Evolutionary conservation across 2,888 invertebrate genomes (phyloP), one percentile per base, ranked within the genome.

Genomic region (Idaea dimidiata): DNA sequence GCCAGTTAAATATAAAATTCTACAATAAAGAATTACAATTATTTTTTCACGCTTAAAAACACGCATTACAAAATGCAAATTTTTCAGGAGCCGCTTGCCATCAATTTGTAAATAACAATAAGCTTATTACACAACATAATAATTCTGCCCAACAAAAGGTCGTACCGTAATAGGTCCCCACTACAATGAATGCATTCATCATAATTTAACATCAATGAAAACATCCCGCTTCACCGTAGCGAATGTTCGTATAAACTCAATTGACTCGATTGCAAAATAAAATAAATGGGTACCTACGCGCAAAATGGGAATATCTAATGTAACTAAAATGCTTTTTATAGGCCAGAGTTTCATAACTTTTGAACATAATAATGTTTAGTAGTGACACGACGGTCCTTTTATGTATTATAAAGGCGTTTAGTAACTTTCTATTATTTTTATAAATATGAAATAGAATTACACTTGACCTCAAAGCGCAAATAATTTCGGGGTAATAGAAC

Each of bases 101-200:
- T 69, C 6, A 56, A 56, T 17, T 56, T 66, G 60, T 72, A 72
- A 70, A 73, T 72, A 74, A 78, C 79, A 84, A 85, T 84, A 79
- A 70, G 66, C 62, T 67, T 66, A 70, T 83, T 84, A 76, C 80
- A 78, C 76, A 87, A 87, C 74, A 76, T 75, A 78, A 83, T 82
- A 82, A 88, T 86, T 84, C 85, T 72, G 73, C 77, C 74, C 79
- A 82, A 88, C 87, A 87, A 88, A 87, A 85, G 86, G 80, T 83
- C 75, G 80, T 76, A 74, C 73, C 73, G 74, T 80, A 81, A 80
- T 79, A 80, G 79, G 72, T 81, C 74, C 75, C 79, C 77, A 76
- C 68, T 70, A 80, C 84, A 84, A 83, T 84, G 82, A 79, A 77
- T 78, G 81, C 82, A 83, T 84, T 83, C 84, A 83, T 82, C 83